Percentiles rank a stretch among this genome's conserved stretches.
Evolutionary conservation across 1,140 invertebrate species (phyloP).

Genomic region (Drosophila pseudoobscura): DNA sequence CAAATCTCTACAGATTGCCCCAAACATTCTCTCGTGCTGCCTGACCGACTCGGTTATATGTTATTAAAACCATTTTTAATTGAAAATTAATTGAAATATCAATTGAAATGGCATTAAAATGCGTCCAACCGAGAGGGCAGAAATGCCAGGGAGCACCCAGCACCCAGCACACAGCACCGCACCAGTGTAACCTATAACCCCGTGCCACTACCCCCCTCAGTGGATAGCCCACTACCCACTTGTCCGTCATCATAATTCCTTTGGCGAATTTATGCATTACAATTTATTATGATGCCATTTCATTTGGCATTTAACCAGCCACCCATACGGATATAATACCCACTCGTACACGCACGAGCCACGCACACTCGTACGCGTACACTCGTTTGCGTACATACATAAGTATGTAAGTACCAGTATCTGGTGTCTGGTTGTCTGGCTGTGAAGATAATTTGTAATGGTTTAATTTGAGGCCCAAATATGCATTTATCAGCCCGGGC

Average conservation of each 20-base stretch:
- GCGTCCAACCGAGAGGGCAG: slow-evolving; percentile 21
- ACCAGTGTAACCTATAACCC: not conserved
- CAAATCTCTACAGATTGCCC: slow-evolving; percentile 8
- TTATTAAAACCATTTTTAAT: slow-evolving; percentile 70
- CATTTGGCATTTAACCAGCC: slow-evolving; percentile 17
- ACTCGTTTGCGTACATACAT: slow-evolving; percentile 1
- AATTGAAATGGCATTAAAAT: slow-evolving; percentile 69
- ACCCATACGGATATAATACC: too few species aligned
- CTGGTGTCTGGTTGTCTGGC: slow-evolving; percentile 9
- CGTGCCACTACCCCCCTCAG: not conserved
- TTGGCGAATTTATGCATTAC: slow-evolving; percentile 59
- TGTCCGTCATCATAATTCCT: slow-evolving; percentile 49
- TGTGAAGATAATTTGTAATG: slow-evolving; percentile 38
- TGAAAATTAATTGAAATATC: slow-evolving; percentile 77
- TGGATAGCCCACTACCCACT: not conserved
- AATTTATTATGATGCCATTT: slow-evolving; percentile 54
- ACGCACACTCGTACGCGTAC: too few species aligned
- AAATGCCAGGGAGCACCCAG: too few species aligned
- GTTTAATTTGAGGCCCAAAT: slow-evolving; percentile 35
- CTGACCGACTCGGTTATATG: slow-evolving; percentile 15
- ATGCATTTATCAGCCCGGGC: slow-evolving; percentile 26
- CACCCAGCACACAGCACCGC: too few species aligned
- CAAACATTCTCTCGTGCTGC: too few species aligned
- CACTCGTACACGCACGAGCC: too few species aligned
- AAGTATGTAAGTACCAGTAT: not conserved